Evolutionary conservation across 2,888 invertebrate genomes (phyloP).

Genomic region (Rotaria sp.): DNA sequence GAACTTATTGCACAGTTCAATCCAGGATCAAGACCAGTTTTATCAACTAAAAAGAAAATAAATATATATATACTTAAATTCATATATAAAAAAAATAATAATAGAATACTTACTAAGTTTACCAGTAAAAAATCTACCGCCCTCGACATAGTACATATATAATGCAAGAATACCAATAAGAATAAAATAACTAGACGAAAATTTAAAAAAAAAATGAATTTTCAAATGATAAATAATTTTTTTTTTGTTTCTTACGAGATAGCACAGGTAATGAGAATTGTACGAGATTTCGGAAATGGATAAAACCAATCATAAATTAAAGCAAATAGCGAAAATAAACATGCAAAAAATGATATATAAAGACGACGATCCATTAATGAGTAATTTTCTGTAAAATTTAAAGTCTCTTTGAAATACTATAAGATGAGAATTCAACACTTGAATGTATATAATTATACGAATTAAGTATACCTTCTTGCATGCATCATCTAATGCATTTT

Average conservation of each 20-base stretch:
- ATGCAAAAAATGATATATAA: conserved; percentile 80
- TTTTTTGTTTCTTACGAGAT: conserved; percentile 51
- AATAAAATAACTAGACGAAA: too few species aligned
- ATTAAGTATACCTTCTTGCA: conserved; percentile 74
- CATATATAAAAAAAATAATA: too few species aligned
- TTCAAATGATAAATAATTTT: too few species aligned
- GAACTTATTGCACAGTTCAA: background rate
- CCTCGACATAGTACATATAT: background rate
- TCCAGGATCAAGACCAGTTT: background rate
- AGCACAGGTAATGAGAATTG: conserved; percentile 57
- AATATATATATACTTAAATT: too few species aligned
- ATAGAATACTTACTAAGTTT: background rate
- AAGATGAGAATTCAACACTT: too few species aligned
- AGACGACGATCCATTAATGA: conserved; percentile 81
- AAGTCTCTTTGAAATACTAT: conserved; percentile 76
- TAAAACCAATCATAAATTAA: conserved; percentile 88
- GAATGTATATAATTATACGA: too few species aligned
- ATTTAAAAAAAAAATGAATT: too few species aligned
- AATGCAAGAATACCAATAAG: background rate
- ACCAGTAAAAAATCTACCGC: background rate
- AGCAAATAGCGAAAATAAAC: conserved; percentile 82
- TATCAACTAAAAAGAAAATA: background rate
- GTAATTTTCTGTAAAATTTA: conserved; percentile 80
- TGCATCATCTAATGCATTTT: conserved; percentile 94
- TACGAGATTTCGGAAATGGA: conserved; percentile 87